phyloP scores from a whole-genome alignment of 2,113 vertebrate genomes.

The Micromys minutus region DNA sequence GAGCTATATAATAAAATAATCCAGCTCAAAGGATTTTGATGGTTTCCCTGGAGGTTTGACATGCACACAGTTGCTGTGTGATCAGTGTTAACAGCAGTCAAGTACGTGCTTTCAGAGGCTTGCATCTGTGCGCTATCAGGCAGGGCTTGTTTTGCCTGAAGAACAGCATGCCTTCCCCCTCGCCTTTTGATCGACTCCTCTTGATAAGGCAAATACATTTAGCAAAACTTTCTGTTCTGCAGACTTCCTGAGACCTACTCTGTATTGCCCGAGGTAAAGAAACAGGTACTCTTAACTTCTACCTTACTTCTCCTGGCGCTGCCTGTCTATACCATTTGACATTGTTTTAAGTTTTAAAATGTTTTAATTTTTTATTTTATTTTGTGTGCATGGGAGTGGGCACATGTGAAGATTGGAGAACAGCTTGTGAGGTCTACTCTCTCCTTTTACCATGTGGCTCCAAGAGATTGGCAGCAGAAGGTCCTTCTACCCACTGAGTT shows the following conservation, averaged over 20 bases:
- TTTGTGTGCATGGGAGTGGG: neutral
- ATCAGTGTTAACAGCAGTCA: neutral
- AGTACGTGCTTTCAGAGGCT: neutral
- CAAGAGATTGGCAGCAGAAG: neutral
- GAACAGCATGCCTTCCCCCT: constrained; percentile 10
- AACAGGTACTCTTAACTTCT: neutral
- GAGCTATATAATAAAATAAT: neutral
- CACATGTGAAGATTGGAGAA: neutral
- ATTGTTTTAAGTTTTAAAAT: neutral
- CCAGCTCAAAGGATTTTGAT: neutral
- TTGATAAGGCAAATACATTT: constrained; percentile 24
- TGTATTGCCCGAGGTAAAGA: neutral
- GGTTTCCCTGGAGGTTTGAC: neutral
- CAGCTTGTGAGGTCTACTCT: no score
- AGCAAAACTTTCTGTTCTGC: neutral
- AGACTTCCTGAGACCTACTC: constrained; percentile 8
- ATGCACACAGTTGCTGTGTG: neutral
- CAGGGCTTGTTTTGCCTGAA: constrained; percentile 10
- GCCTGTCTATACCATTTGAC: neutral
- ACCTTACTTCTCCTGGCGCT: neutral
- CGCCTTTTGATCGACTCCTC: constrained; percentile 16
- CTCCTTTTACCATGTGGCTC: neutral
- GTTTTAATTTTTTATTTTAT: neutral
- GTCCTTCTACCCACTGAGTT: no score
- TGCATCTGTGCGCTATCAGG: neutral